These are phyloP conservation scores for Nesidiocoris tenuis DNA, from an alignment of 2,888 invertebrate genomes.

Conservation along the genomic window DNA sequence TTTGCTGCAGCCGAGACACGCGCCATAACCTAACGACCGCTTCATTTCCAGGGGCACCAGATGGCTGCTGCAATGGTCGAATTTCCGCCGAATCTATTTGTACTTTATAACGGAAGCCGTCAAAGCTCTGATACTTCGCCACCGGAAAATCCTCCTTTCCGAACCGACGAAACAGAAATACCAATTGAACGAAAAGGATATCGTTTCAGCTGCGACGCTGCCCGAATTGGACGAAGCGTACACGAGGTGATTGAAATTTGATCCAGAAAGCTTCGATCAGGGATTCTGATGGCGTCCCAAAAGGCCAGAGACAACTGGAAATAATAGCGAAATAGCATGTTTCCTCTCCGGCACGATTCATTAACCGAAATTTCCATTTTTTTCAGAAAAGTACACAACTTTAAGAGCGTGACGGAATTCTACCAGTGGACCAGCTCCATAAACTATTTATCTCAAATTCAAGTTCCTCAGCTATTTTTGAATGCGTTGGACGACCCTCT, in stretches of 20 bases:
- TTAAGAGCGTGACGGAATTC: conserved; percentile 72
- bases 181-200: conserved; percentile 74
- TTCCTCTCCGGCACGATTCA: no score
- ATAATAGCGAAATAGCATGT: no score
- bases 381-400: conserved; percentile 72
- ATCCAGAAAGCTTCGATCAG: background rate
- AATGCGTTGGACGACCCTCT: conserved; percentile 91
- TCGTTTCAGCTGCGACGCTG: conserved; percentile 82
- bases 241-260: conserved; percentile 69
- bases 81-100: conserved; percentile 83
- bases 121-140: conserved; percentile 80
- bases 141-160: conserved; percentile 72
- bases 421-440: conserved; percentile 84
- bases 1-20: no score
- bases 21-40: background rate
- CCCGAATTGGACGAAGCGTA: conserved; percentile 88
- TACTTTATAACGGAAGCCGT: conserved; percentile 93
- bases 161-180: conserved; percentile 69
- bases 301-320: no score
- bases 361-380: conserved; percentile 46
- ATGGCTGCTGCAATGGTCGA: conserved; percentile 81
- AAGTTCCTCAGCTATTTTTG: conserved; percentile 84
- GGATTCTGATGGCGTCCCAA: no score
- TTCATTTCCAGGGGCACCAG: conserved; percentile 73
- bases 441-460: conserved; percentile 74